phyloP scores from a whole-genome alignment of 2,888 invertebrate genomes.

The Leuctra nigra region DNA sequence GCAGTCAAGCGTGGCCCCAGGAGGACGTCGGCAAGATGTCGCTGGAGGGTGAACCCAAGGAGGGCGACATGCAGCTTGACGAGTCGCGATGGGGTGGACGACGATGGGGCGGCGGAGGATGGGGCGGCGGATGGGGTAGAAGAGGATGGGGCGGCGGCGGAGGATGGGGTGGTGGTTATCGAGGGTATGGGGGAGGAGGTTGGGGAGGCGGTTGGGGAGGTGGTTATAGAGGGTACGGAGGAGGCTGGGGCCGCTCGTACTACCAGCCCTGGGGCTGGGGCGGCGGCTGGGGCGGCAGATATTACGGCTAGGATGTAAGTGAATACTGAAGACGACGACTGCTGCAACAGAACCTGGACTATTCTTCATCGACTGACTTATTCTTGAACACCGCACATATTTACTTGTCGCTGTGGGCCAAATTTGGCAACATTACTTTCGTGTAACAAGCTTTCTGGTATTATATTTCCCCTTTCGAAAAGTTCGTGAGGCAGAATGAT shows the following conservation, averaged over 20 bases:
- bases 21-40: not conserved
- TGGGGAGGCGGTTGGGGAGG: not conserved
- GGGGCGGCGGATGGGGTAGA: not conserved
- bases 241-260: not conserved
- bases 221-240: not conserved
- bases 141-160: not conserved
- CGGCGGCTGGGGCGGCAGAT: not conserved
- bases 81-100: not conserved
- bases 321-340: not conserved
- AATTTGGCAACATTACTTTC: too few species aligned
- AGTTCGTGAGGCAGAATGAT: too few species aligned
- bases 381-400: too few species aligned
- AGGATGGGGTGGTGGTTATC: not conserved
- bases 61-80: conserved; percentile 7
- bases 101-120: not conserved
- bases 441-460: too few species aligned
- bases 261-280: not conserved
- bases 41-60: not conserved
- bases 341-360: too few species aligned
- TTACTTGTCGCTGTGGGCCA: too few species aligned
- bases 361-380: too few species aligned
- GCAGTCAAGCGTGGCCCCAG: not conserved
- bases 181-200: not conserved
- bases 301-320: not conserved
- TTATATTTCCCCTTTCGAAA: too few species aligned